A percentile compares a stretch with the other conserved stretches of the same genome.
Evolutionary conservation across 2,113 vertebrate genomes (phyloP).

Genomic region (Hypomesus transpacificus): DNA sequence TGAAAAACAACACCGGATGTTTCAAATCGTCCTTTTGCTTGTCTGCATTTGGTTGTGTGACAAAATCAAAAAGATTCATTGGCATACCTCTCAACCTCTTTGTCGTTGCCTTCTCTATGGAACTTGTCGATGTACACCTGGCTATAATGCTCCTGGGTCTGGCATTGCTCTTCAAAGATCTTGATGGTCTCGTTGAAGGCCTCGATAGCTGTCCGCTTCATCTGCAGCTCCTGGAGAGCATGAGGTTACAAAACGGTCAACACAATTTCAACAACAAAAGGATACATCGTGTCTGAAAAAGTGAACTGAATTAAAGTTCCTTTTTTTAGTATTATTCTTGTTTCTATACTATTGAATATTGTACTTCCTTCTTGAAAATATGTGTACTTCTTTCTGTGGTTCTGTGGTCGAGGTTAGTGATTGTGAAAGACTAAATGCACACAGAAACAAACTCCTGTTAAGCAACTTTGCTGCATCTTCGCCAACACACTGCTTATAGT

Average conservation of each 20-base stretch:
- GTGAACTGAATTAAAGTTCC: too few species aligned
- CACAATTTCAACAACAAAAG: background rate
- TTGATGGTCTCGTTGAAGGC: slow-evolving; percentile 98
- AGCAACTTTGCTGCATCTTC: too few species aligned
- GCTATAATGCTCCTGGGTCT: slow-evolving; percentile 96
- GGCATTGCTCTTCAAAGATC: slow-evolving; percentile 98
- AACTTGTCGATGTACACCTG: slow-evolving; percentile 99
- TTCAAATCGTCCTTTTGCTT: slow-evolving; percentile 1
- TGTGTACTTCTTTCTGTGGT: too few species aligned
- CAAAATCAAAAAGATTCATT: background rate
- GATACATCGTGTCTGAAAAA: too few species aligned
- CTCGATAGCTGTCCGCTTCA: slow-evolving; percentile 96
- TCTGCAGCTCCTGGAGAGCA: slow-evolving; percentile 84
- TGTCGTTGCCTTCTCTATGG: slow-evolving; percentile 79
- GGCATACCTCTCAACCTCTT: slow-evolving; percentile 4
- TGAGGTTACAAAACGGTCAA: background rate
- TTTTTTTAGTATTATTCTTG: too few species aligned
- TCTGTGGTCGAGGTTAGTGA: too few species aligned
- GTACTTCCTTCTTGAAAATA: too few species aligned
- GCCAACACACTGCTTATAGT: too few species aligned
- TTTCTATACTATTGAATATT: too few species aligned
- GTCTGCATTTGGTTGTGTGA: background rate
- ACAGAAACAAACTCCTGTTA: too few species aligned
- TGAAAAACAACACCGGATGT: background rate
- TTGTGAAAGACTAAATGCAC: too few species aligned